Evolutionary conservation across 2,888 invertebrate genomes (phyloP).

Genomic region (Mechanitis messenoides): DNA sequence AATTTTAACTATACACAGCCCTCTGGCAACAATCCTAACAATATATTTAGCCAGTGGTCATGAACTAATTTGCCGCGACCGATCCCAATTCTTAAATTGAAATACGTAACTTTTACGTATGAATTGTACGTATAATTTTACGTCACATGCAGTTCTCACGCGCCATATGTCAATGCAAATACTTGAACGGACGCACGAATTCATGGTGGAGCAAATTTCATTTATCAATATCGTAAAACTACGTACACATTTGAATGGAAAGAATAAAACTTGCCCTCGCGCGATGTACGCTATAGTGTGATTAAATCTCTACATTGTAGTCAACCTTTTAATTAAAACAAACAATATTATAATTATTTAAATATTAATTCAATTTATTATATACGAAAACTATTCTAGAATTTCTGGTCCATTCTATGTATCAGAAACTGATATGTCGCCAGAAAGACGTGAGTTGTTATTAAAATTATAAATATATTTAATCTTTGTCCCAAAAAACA

Average conservation of each 20-base stretch:
- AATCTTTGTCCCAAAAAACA: no score
- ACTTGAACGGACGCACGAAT: slow-evolving; percentile 20
- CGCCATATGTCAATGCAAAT: slow-evolving; percentile 16
- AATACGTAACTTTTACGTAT: slow-evolving; percentile 15
- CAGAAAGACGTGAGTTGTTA: slow-evolving; percentile 46
- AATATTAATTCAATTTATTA: neutral
- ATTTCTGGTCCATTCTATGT: slow-evolving; percentile 46
- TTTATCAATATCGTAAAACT: slow-evolving; percentile 28
- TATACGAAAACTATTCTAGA: slow-evolving; percentile 32
- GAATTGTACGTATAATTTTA: slow-evolving; percentile 15
- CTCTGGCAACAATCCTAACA: slow-evolving; percentile 3
- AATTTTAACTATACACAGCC: neutral
- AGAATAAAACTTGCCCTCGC: slow-evolving; percentile 50
- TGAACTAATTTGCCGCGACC: slow-evolving; percentile 19
- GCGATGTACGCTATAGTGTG: slow-evolving; percentile 37
- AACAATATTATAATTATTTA: neutral
- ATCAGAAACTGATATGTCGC: slow-evolving; percentile 41
- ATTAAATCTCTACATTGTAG: neutral
- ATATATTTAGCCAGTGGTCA: slow-evolving; percentile 3
- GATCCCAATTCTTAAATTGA: slow-evolving; percentile 11
- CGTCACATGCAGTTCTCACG: slow-evolving; percentile 11
- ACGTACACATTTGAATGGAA: slow-evolving; percentile 41
- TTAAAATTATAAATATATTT: neutral
- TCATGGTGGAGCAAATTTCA: slow-evolving; percentile 26
- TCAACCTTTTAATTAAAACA: slow-evolving; percentile 1